Conservation (phyloP, 2,888 invertebrate species). For the Epinotia nisella region DNA sequence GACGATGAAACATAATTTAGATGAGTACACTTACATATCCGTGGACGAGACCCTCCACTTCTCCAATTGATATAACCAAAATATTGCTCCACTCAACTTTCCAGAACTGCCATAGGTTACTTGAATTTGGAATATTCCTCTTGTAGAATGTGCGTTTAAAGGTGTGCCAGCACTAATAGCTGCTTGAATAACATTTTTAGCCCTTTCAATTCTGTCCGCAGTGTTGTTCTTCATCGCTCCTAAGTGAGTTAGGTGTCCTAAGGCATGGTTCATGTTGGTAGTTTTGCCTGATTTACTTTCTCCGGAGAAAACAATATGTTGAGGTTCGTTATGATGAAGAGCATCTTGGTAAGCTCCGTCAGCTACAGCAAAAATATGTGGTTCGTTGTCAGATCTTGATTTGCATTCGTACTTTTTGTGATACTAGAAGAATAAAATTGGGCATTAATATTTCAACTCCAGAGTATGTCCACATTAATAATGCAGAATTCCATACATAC, state of each 20-base stretch:
- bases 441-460: neutral
- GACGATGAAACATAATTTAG: no score
- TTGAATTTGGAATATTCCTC: conserved; percentile 91
- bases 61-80: conserved; percentile 94
- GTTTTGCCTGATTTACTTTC: conserved; percentile 97
- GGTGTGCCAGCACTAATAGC: conserved; percentile 94
- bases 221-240: conserved; percentile 90
- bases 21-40: conserved; percentile 85
- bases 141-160: conserved; percentile 93
- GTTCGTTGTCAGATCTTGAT: conserved; percentile 94
- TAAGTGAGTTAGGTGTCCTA: conserved; percentile 92
- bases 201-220: conserved; percentile 87
- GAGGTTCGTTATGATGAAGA: conserved; percentile 93
- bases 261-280: conserved; percentile 90
- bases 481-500: conserved; percentile 73
- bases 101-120: conserved; percentile 93
- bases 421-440: conserved; percentile 81
- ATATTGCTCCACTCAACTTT: conserved; percentile 94
- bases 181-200: conserved; percentile 89
- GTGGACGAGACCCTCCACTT: conserved; percentile 93
- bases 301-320: conserved; percentile 94
- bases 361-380: conserved; percentile 95
- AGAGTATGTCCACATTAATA: neutral
- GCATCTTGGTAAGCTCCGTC: conserved; percentile 96
- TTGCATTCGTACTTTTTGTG: conserved; percentile 93